Conservation (phyloP, 2,888 invertebrate species). For the Eupsilia transversa region DNA sequence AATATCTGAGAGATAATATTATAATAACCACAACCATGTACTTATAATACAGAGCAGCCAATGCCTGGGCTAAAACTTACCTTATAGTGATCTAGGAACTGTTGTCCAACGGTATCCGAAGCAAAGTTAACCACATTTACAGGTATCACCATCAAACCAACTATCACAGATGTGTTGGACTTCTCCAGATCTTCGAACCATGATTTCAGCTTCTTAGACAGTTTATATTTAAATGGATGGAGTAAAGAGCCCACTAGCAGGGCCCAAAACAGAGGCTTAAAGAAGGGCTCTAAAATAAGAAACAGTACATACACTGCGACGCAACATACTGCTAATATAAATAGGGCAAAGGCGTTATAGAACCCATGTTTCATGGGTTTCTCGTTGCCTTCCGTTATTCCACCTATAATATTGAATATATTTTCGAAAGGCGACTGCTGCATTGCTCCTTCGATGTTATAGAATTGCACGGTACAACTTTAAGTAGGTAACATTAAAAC, state of each 20-base stretch:
- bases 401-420: conserved; percentile 92
- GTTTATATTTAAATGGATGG: conserved; percentile 97
- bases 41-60: neutral
- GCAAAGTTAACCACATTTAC: conserved; percentile 93
- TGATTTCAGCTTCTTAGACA: conserved; percentile 93
- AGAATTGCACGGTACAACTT: conserved; percentile 27
- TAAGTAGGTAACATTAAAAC: conserved; percentile 45
- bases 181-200: conserved; percentile 94
- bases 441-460: conserved; percentile 72
- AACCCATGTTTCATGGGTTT: conserved; percentile 98
- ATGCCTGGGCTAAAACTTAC: conserved; percentile 67
- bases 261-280: conserved; percentile 98
- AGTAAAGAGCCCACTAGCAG: conserved; percentile 98
- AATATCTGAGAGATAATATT: no score
- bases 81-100: conserved; percentile 92
- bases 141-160: conserved; percentile 92
- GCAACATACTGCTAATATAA: conserved; percentile 93
- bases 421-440: conserved; percentile 92
- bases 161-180: conserved; percentile 92
- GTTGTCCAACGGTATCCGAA: conserved; percentile 94
- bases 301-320: conserved; percentile 94
- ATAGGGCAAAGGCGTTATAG: conserved; percentile 96
- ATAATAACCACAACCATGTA: neutral
- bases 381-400: conserved; percentile 94
- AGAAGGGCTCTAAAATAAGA: conserved; percentile 96